Evolutionary conservation across 1,140 invertebrate species (phyloP), one percentile per base, ranked within the genome.

Genomic region (Drosophila nikananu): DNA sequence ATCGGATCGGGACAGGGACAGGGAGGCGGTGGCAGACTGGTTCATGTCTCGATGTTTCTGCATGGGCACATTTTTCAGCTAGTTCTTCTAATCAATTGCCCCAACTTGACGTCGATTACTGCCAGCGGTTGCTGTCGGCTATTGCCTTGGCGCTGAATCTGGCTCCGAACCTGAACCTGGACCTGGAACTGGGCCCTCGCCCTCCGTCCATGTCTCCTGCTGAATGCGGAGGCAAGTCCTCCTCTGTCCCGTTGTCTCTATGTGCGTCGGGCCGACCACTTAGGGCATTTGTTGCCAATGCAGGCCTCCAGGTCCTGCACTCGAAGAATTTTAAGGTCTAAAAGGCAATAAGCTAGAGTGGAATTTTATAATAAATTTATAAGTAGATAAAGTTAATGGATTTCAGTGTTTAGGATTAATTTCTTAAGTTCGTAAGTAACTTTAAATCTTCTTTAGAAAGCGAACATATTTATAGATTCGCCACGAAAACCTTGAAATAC

Each of bases 1-100:
- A 66, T 49, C 60, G 32, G 30, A 55, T 57, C 32, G n/a, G 55
- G 51, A 27, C 55, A 21, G 39, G 32, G 52, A 32, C 27, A 9
- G 32, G 32, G 2, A 58, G 32, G 32, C 21, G 44, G 46, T 60
- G 42, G 37, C n/a, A 41, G 63, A 19, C 39, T 62, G 55, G 74
- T 61, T 77, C 74, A 72, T 54, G 58, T 63, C 55, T 51, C 57
- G 44, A 75, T 76, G 49, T 57, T 63, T 61, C 49, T 48, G 66
- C 58, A 48, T 65, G 51, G 63, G 59, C 66, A 64, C 74, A 86
- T 86, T 77, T 81, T 78, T 64, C 62, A 76, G 64, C 75, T 78
- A 81, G 83, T 66, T 82, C 68, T 75, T 65, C 75, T 86, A 86
- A 86, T 87, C 83, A 86, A 86, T 86, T 76, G 83, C 65, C 80